These are phyloP conservation scores for Alca torda DNA, from an alignment of 2,797 vertebrate species.

Conservation along the genomic window DNA sequence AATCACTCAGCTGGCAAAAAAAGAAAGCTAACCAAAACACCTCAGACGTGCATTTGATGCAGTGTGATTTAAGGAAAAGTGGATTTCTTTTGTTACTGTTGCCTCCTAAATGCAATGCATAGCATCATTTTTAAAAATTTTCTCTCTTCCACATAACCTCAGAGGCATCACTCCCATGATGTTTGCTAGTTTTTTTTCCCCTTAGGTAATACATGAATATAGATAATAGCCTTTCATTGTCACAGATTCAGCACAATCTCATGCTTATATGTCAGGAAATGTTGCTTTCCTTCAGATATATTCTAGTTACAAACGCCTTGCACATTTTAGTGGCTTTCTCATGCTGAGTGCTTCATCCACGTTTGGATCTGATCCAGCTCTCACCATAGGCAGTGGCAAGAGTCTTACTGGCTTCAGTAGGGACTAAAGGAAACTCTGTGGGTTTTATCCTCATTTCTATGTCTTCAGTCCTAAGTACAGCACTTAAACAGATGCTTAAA, in stretches of 20 bases:
- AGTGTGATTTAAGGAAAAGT: background rate
- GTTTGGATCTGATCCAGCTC: background rate
- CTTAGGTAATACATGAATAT: background rate
- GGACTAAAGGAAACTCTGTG: background rate
- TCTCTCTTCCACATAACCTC: background rate
- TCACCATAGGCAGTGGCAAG: background rate
- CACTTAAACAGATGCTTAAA: background rate
- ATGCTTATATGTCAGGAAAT: background rate
- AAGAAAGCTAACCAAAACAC: constrained; percentile 19
- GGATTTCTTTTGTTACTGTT: background rate
- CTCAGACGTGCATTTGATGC: background rate
- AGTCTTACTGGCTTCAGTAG: background rate
- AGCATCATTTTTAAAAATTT: background rate
- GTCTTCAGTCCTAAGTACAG: background rate
- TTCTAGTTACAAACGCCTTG: background rate
- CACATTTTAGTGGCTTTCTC: background rate
- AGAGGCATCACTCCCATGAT: background rate
- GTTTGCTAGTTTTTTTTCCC: background rate
- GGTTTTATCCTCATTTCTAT: background rate
- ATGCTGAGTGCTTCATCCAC: background rate
- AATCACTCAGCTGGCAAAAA: constrained; percentile 52
- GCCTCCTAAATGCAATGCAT: background rate
- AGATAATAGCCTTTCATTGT: background rate
- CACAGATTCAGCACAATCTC: background rate
- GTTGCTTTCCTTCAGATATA: background rate